Base-by-base conservation (phyloP, 1,140 invertebrate genomes). In the Oppia nitens region DNA sequence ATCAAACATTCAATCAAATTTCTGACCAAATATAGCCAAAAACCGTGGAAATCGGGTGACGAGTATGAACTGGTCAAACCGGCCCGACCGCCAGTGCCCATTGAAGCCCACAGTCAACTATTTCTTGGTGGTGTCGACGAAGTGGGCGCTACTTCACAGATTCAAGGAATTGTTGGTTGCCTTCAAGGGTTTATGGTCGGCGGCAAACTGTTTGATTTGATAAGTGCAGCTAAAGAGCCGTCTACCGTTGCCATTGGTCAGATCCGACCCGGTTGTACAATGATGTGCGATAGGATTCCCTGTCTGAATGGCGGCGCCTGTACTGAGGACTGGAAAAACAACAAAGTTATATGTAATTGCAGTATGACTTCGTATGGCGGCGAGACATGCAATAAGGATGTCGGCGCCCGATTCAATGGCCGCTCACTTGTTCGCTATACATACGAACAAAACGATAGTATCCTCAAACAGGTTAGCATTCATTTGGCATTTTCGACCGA, bases 131-230 rank as follows among this genome's bases (percentile, higher is more conserved):
- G 88, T 21, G 85, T 85, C 64, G 84, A 87, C 70, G 59, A 58
- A 54, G 62, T 59, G 9, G 67, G 63, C 20, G 59, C 66, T 26
- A 64, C 66, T 71, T 67, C 79, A 2, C 75, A 78, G 2, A 77
- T 86, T 60, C 76, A 77, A 3, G 82, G 82, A 0, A 89, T 88
- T 67, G 81, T 89, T 14, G 89, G 90, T 0, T 95, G 89, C 67
- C 78, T 93, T 20, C 77, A 87, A 62, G 90, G 90, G 11, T 75
- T 93, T 47, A 87, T 87, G 75, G 86, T 93, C 59, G 87, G 84
- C 21, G 75, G 82, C 56, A 79, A 80, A 64, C 75, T 83, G 14
- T 80, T 91, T 29, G 81, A 89, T 72, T 71, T 93, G 28, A 78
- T 62, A 59, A 50, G 40, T 52, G 45, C 59, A 26, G 64, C 56